A percentile compares a stretch with the other conserved stretches of the same genome.
Conservation (phyloP, 2,113 vertebrate genomes). For the Phasianus colchicus region DNA sequence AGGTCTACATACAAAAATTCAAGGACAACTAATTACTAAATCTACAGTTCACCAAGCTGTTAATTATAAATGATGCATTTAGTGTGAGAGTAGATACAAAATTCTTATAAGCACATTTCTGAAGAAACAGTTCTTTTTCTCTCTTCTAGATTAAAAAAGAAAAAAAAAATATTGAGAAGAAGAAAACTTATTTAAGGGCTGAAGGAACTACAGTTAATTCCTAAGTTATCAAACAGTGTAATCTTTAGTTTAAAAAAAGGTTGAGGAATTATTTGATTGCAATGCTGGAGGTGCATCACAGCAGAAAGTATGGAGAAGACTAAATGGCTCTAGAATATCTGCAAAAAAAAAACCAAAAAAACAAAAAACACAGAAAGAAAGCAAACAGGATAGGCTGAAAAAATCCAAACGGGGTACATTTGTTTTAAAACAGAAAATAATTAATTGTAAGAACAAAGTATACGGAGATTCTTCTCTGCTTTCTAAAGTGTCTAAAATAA, state of each 20-base stretch:
- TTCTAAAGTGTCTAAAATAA: background rate
- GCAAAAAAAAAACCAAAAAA: background rate
- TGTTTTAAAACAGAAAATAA: background rate
- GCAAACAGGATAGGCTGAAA: background rate
- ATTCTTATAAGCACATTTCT: background rate
- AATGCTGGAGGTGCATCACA: background rate
- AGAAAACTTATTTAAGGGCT: background rate
- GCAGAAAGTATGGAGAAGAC: background rate
- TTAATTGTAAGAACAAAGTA: background rate
- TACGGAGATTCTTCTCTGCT: background rate
- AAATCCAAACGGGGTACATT: background rate
- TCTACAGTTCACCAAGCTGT: accelerated
- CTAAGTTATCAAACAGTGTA: background rate
- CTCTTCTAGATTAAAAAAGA: background rate
- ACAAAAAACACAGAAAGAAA: background rate
- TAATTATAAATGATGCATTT: background rate
- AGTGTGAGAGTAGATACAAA: background rate
- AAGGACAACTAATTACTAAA: background rate
- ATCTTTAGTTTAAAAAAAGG: background rate
- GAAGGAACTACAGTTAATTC: background rate
- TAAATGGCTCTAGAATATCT: background rate
- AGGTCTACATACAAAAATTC: background rate
- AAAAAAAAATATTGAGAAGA: background rate
- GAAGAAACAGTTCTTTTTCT: background rate
- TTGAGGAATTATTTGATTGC: background rate